A percentile compares a stretch with the other conserved stretches of the same genome.
Conservation (phyloP, 2,888 invertebrate genomes). For the Lasioglossum leucozonium region DNA sequence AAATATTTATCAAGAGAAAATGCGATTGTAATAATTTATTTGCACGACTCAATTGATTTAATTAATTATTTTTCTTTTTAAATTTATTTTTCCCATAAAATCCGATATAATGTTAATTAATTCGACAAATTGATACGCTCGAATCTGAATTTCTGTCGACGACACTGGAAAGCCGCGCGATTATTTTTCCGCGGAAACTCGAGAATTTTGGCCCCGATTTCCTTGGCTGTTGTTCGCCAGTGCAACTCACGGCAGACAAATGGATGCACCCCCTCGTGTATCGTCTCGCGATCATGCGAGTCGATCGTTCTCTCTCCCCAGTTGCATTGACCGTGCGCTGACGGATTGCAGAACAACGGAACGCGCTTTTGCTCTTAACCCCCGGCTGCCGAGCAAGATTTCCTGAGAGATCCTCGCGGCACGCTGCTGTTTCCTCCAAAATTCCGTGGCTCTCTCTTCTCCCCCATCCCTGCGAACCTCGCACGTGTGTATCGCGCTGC, state of each 20-base stretch:
- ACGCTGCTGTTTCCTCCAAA: background rate
- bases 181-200: background rate
- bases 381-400: background rate
- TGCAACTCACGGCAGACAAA: conserved; percentile 3
- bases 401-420: background rate
- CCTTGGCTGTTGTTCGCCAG: background rate
- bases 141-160: background rate
- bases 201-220: conserved; percentile 20
- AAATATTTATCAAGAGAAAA: no score
- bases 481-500: background rate
- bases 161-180: background rate
- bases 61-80: no score
- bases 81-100: background rate
- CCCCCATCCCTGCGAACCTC: background rate
- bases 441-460: background rate
- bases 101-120: background rate
- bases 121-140: background rate
- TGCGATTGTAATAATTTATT: no score
- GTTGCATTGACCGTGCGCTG: background rate
- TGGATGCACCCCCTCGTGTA: conserved; percentile 37
- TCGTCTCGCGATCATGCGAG: conserved; percentile 34
- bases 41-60: no score
- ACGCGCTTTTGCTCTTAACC: conserved; percentile 7
- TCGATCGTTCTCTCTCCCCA: background rate
- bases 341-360: conserved; percentile 2